phyloP scores from a whole-genome alignment of 2,113 vertebrate species.

The Fregata magnificens region DNA sequence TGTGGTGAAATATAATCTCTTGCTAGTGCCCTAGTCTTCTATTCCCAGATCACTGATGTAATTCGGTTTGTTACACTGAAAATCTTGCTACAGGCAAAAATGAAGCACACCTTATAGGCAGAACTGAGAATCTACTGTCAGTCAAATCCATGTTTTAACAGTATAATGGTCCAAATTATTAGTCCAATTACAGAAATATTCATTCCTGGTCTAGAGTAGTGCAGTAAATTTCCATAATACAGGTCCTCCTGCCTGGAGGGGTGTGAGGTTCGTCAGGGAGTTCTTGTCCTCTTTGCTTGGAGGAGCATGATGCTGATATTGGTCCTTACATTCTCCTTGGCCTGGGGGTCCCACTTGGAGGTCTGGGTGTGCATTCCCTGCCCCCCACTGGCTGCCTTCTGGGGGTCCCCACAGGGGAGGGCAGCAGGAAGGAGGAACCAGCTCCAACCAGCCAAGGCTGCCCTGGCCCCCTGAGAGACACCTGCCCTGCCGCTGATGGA shows the following conservation, averaged over 20 bases:
- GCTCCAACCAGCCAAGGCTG: fast-evolving
- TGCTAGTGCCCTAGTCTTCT: neutral
- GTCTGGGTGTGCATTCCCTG: neutral
- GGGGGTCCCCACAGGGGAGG: fast-evolving
- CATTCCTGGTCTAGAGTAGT: neutral
- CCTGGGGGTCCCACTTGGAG: neutral
- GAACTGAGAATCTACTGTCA: neutral
- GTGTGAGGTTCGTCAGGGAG: neutral
- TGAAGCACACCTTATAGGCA: neutral
- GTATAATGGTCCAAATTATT: neutral
- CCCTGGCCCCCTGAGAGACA: neutral
- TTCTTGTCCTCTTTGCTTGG: neutral
- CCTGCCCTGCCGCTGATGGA: neutral
- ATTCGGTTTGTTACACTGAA: neutral
- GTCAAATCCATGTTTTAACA: neutral
- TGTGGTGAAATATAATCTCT: neutral
- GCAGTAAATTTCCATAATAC: neutral
- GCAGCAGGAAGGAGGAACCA: neutral
- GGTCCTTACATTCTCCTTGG: neutral
- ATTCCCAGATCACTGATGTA: neutral
- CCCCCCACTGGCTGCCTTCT: fast-evolving
- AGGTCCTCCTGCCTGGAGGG: neutral
- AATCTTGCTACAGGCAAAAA: neutral
- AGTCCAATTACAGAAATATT: neutral
- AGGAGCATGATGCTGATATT: neutral